phyloP scores from a whole-genome alignment of 2,888 invertebrate genomes.

The Periphyllus acericola region DNA sequence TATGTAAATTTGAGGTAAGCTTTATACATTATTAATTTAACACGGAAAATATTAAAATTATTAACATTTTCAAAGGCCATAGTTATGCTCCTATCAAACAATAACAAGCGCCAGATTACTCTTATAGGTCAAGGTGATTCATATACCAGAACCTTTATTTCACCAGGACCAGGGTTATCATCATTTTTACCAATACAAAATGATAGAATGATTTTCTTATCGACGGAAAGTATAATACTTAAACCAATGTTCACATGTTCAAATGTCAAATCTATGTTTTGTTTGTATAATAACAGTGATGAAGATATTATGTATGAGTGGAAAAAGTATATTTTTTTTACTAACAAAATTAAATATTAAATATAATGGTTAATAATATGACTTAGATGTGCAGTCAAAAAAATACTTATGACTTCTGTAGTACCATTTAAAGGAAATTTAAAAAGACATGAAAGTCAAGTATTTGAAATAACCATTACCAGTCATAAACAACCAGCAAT shows the following conservation, averaged over 20 bases:
- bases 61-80: slow-evolving; percentile 29
- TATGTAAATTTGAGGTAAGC: slow-evolving; percentile 35
- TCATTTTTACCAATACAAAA: slow-evolving; percentile 39
- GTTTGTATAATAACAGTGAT: slow-evolving; percentile 25
- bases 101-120: neutral
- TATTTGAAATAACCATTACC: slow-evolving; percentile 34
- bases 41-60: neutral
- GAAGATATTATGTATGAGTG: slow-evolving; percentile 47
- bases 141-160: slow-evolving; percentile 2
- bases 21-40: neutral
- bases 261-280: slow-evolving; percentile 6
- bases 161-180: slow-evolving; percentile 12
- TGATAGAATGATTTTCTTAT: slow-evolving; percentile 41
- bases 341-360: neutral
- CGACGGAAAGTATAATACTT: slow-evolving; percentile 45
- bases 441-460: slow-evolving; percentile 15
- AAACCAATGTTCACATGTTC: slow-evolving; percentile 26
- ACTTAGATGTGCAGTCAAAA: slow-evolving; percentile 29
- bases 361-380: neutral
- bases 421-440: slow-evolving; percentile 22
- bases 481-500: slow-evolving; percentile 42
- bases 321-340: slow-evolving; percentile 39
- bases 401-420: slow-evolving; percentile 10
- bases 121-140: slow-evolving; percentile 52
- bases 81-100: slow-evolving; percentile 16